phyloP scores from a whole-genome alignment of 2,888 invertebrate genomes.

The Lapara coniferarum region DNA sequence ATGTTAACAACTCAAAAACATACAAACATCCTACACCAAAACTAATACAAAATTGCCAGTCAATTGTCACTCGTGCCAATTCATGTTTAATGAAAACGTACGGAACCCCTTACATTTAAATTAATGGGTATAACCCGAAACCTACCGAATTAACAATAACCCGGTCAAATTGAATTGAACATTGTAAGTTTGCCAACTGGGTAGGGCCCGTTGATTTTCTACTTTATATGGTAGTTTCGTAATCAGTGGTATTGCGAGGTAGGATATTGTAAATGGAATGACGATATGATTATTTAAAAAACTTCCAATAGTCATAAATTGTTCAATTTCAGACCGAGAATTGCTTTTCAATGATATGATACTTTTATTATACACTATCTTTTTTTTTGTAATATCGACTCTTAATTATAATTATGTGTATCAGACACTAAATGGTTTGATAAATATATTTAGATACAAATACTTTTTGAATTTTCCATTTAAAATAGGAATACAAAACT shows the following conservation, averaged over 20 bases:
- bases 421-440: too few relatives aligned
- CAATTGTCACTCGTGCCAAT: neutral
- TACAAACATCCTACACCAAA: neutral
- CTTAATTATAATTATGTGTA: too few relatives aligned
- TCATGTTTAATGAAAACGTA: conserved; percentile 31
- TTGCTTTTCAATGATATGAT: too few relatives aligned
- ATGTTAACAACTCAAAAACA: too few relatives aligned
- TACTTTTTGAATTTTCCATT: too few relatives aligned
- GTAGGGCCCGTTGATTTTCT: conserved; percentile 56
- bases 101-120: conserved; percentile 42
- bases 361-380: too few relatives aligned
- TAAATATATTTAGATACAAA: too few relatives aligned
- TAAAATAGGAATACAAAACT: too few relatives aligned
- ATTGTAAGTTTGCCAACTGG: conserved; percentile 41
- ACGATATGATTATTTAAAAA: neutral
- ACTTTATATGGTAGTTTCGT: conserved; percentile 64
- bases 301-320: too few relatives aligned
- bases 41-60: neutral
- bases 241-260: neutral
- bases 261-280: neutral
- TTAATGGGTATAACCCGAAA: conserved; percentile 43
- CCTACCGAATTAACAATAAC: conserved; percentile 56
- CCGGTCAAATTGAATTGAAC: conserved; percentile 61
- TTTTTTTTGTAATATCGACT: too few relatives aligned
- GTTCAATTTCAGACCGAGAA: too few relatives aligned